Conservation (phyloP, 2,797 vertebrate genomes). For the Myotis findleyi region DNA sequence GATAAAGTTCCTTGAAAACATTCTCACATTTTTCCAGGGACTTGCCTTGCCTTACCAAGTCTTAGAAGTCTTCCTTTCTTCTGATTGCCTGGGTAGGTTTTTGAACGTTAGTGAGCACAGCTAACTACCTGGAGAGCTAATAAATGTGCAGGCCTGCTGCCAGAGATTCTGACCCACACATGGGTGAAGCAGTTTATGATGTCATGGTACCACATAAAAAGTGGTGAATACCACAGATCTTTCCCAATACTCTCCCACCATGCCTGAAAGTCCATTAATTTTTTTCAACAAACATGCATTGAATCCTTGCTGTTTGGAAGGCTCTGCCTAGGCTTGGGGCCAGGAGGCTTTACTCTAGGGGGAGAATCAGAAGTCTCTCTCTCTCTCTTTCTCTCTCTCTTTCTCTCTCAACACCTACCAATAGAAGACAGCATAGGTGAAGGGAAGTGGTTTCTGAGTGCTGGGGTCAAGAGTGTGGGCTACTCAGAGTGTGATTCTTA, state of each 20-base stretch:
- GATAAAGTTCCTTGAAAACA: neutral
- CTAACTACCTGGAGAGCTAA: neutral
- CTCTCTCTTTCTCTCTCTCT: too few species aligned
- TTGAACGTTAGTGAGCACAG: neutral
- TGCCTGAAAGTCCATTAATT: neutral
- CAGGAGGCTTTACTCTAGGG: neutral
- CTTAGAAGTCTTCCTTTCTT: neutral
- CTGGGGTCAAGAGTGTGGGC: neutral
- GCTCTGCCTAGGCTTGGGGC: neutral
- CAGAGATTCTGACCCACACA: neutral
- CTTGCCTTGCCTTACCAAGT: neutral
- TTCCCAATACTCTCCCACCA: neutral
- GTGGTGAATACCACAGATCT: neutral
- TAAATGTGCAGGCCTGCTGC: neutral
- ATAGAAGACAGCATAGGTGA: neutral
- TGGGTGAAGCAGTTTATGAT: neutral
- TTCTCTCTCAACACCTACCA: neutral
- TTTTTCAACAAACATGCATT: neutral
- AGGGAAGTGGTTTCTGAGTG: neutral
- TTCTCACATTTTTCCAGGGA: neutral
- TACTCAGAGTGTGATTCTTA: neutral
- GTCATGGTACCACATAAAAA: neutral
- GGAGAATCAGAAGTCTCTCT: neutral
- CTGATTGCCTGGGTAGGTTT: neutral
- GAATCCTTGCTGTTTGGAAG: conserved; percentile 3